Base-by-base conservation (phyloP, 2,113 vertebrate genomes). In the Danionella cerebrum region DNA sequence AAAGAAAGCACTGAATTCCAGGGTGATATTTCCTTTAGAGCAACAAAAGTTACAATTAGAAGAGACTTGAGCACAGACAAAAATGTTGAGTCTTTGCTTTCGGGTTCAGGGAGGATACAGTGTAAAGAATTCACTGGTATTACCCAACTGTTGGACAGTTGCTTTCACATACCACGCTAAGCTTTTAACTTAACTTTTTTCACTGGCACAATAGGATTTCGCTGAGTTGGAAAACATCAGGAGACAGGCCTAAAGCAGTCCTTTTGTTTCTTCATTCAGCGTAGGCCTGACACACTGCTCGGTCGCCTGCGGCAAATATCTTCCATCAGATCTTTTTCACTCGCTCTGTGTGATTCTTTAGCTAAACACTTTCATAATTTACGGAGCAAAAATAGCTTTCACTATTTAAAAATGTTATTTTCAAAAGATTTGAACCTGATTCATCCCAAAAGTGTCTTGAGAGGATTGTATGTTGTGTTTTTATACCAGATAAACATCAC, bases 151-250 rank as follows among this genome's bases (percentile, higher is more conserved):
- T 78, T 78, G 63, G 79, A 79, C 81, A 84, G 84, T 86, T 84
- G 82, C 84, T 84, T 85, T 86, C 84, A 84, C 73, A 83, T 76
- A 79, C 70, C 77, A 78, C 59, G 70, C 83, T 86, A 86, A 86
- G 85, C 86, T 82, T 84, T 85, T 84, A 85, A 85, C 80, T 79
- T 83, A 81, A 82, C 83, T 84, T 84, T 82, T 81, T 79, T 75
- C 80, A 78, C 75, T 77, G 67, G 44, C 79, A 85, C 84, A 89
- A 86, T 82, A 70, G 80, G 82, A 83, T 87, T 88, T 82, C 84
- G 84, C 85, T 87, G 88, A 86, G 84, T 84, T 85, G 83, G 82
- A 88, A 87, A 89, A 86, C 85, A 84, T 80, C 82, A 84, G 84
- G 82, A 87, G 85, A 86, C 87, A 88, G 85, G 81, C 84, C 83